Conservation (phyloP, 2,797 vertebrate species). For the Xerus rutilus region DNA sequence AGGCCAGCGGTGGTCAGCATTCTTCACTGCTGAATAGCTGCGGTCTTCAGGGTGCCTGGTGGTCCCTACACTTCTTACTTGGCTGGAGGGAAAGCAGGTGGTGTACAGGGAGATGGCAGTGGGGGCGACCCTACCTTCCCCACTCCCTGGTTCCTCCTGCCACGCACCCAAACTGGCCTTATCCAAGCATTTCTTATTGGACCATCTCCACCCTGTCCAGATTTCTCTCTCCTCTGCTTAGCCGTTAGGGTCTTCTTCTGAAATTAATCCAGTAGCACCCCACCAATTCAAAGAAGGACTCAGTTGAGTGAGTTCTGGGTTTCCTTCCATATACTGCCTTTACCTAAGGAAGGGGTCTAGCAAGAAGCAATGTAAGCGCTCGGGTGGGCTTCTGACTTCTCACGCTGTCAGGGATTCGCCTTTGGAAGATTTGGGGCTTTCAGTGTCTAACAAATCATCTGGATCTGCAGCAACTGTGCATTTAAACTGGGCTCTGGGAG, state of each 20-base stretch:
- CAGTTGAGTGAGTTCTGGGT: not conserved
- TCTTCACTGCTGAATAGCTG: not conserved
- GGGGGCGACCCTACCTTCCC: fast-evolving
- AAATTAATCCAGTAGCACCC: not conserved
- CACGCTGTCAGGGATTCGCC: not conserved
- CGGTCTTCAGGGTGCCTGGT: not conserved
- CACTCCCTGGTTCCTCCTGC: fast-evolving
- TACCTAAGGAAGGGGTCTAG: not conserved
- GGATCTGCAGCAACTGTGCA: fast-evolving
- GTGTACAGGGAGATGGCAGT: not conserved
- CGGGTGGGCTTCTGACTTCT: not conserved
- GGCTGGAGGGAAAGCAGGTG: not conserved
- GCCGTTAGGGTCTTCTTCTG: not conserved
- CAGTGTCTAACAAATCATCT: not conserved
- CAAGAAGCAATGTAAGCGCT: not conserved
- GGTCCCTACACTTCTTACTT: not conserved
- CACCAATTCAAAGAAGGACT: not conserved
- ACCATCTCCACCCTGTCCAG: not conserved
- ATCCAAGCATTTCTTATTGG: not conserved
- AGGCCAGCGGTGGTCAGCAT: fast-evolving
- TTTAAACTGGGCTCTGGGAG: not conserved
- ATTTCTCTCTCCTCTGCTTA: not conserved
- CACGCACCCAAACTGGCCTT: not conserved
- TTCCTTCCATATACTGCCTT: not conserved
- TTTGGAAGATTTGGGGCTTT: not conserved